Base-by-base conservation (phyloP, 37 sponge, comb jelly and placozoan genomes). In the Mnemiopsis leidyi region DNA sequence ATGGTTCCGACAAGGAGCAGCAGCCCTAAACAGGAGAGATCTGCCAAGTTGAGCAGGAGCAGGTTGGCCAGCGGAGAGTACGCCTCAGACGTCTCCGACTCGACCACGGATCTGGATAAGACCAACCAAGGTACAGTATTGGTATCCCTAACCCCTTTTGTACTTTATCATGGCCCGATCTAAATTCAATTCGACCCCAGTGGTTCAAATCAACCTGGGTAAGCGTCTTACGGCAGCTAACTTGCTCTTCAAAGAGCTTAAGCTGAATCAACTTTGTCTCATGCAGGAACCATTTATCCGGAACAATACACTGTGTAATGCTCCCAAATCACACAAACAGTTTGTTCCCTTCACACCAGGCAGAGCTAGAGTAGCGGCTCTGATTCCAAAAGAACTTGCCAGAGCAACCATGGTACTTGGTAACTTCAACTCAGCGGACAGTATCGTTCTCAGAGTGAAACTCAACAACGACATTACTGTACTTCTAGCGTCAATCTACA, bases 21-120 rank as follows among this genome's bases (percentile, higher is more conserved):
- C 73, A 71, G 73, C 23, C 73, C 73, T 7, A 7, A 30, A n/a
- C 21, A 7, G 73, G 68, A 61, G 68, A 71, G 73, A 23, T 3
- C 73, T 71, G 73, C 73, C 2, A 71, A 71, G 23, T 25, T 71
- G 25, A 30, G 73, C 3, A 71, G 25, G 23, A 71, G 73, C 3
- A 71, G 73, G 25, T 30, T 71, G 21, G 25, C 16, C 2, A 29
- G 29, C 25, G 73, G 73, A 3, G 25, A 18, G 25, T 71, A 71
- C 73, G 29, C 16, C 3, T 3, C 73, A 71, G 73, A 71, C 73
- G 73, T 71, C 16, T 71, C 73, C 25, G 73, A 71, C 73, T 71
- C 73, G n/a, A n/a, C n/a, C n/a, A n/a, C n/a, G n/a, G n/a, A n/a
- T n/a, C n/a, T n/a, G n/a, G n/a, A n/a, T n/a, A n/a, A n/a, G n/a